phyloP scores from a whole-genome alignment of 2,113 vertebrate genomes.

The Melanostigma gelatinosum region DNA sequence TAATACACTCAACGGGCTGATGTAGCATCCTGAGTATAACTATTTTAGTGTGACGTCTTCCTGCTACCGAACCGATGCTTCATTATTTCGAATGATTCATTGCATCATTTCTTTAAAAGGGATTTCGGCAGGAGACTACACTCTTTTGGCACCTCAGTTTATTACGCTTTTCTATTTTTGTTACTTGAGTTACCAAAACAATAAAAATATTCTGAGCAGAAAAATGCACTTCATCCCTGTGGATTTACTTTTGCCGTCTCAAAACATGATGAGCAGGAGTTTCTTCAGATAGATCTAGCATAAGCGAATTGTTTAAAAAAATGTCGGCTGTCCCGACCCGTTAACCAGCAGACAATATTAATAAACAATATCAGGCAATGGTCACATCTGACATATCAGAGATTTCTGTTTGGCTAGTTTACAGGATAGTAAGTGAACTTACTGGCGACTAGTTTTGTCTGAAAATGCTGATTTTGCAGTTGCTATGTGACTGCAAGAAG shows the following conservation, averaged over 20 bases:
- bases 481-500: neutral
- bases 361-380: neutral
- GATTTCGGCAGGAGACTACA: neutral
- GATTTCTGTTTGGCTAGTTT: neutral
- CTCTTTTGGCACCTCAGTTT: neutral
- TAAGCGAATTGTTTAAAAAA: neutral
- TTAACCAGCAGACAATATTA: neutral
- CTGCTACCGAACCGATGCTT: too few relatives aligned
- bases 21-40: neutral
- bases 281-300: neutral
- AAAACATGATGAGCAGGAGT: neutral
- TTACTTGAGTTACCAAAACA: neutral
- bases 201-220: neutral
- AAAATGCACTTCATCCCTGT: neutral
- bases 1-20: neutral
- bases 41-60: too few relatives aligned
- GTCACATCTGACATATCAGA: neutral
- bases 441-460: neutral
- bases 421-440: neutral
- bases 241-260: neutral
- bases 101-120: neutral
- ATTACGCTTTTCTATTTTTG: too few relatives aligned
- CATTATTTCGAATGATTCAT: neutral
- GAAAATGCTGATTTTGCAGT: neutral
- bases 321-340: neutral